Evolutionary conservation across 2,888 invertebrate species (phyloP), one percentile per base, ranked within the genome.

Genomic region (Brachylomia viminalis): DNA sequence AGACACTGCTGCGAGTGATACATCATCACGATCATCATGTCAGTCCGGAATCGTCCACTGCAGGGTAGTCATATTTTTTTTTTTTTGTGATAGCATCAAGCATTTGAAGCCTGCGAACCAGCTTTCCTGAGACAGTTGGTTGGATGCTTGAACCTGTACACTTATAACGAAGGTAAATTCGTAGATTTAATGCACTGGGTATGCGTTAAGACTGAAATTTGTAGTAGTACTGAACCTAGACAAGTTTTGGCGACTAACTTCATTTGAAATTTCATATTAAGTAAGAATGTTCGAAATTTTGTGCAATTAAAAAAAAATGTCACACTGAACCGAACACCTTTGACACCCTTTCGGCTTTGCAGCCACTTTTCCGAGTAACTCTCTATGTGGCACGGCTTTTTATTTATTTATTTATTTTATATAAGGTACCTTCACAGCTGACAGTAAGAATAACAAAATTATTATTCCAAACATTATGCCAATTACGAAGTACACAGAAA

Each of bases 71-170:
- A 2, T 38, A 38, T 42, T 20, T 15, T 23, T 33, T 30, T 49
- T 72, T 79, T n/a, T 91, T 93, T 42, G 42, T 42, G 5, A 65
- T 88, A 95, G 95, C 92, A 93, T 80, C 87, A 90, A 17, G 82
- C 94, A 45, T 95, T 95, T 75, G 85, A 90, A 79, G 72, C 90
- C 23, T 95, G 95, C 70, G 95, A 95, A 72, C 89, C 93, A 0
- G 94, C 93, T 2, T 95, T 95, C 47, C 88, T 95, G 15, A 92
- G 95, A 0, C 95, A 95, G 75, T 84, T 95, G n/a, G 94, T 93
- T 2, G 95, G 95, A 10, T 92, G 92, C 79, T 80, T 95, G n/a
- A 87, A 89, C 7, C 79, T 93, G 10, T 94, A 91, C 75, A 92
- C 91, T 3, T 95, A 95, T 76, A 92, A 93, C 68, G 91, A 92